Evolutionary conservation across 2,113 vertebrate species (phyloP).

Genomic region (Collichthys lucidus): DNA sequence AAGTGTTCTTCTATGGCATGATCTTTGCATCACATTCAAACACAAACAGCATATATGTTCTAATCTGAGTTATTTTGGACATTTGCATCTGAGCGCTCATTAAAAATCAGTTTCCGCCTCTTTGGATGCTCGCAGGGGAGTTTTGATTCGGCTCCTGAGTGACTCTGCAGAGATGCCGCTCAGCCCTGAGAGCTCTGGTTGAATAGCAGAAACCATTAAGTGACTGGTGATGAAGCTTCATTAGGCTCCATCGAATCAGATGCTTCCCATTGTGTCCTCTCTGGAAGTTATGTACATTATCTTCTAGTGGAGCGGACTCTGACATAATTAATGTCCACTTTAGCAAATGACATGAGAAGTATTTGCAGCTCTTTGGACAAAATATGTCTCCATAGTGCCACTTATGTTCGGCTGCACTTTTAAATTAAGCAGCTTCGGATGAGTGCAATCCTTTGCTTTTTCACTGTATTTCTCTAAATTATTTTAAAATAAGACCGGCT

Average conservation of each 20-base stretch:
- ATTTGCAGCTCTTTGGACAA: slow-evolving; percentile 1
- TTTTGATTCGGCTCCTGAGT: slow-evolving; percentile 14
- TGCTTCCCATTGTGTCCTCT: slow-evolving; percentile 20
- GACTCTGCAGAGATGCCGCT: slow-evolving; percentile 23
- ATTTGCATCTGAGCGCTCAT: background rate
- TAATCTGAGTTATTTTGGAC: background rate
- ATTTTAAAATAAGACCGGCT: too few relatives aligned
- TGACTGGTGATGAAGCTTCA: background rate
- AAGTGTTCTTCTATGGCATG: background rate
- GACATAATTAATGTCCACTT: slow-evolving; percentile 34
- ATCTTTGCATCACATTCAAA: background rate
- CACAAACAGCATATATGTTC: background rate
- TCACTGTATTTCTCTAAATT: background rate
- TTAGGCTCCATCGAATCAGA: slow-evolving; percentile 28
- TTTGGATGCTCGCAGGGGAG: background rate
- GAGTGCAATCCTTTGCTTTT: background rate
- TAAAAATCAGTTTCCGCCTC: slow-evolving; percentile 11
- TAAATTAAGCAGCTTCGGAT: background rate
- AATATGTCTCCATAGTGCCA: background rate
- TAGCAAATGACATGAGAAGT: slow-evolving; percentile 8
- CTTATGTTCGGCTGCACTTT: background rate
- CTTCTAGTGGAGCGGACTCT: slow-evolving; percentile 2
- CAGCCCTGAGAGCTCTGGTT: slow-evolving; percentile 28
- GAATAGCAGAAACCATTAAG: slow-evolving; percentile 31
- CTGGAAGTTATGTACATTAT: slow-evolving; percentile 22